Base-by-base conservation (phyloP, 2,888 invertebrate species). In the Lycaena phlaeas region DNA sequence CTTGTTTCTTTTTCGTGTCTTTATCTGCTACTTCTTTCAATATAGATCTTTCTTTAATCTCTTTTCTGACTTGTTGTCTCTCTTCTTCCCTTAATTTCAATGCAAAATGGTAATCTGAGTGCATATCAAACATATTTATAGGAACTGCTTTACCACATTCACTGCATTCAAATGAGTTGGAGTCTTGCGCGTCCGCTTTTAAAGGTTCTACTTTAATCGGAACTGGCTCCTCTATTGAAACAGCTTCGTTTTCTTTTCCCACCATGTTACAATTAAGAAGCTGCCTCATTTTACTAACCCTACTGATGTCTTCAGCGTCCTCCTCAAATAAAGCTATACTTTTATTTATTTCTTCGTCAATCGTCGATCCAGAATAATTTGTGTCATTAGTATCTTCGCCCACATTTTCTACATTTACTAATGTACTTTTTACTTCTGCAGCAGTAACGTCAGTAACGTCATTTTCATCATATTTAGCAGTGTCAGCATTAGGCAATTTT, bases 101-200 rank as follows among this genome's bases (percentile, higher is more conserved):
- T 0, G 94, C 93, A 39, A 90, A 74, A 66, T 94, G 94, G 56
- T 87, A 91, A 64, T 93, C 95, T 9, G 87, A 69, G 68, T 96
- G 96, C 43, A 87, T 88, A 22, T 86, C 86, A 42, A 90, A 65
- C 44, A 88, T 86, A 60, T 87, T 77, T 2, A 75, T 51, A 14
- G 79, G 59, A 56, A 95, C 71, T 29, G 66, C 60, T 59, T 87
- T 87, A 3, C 85, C 82, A 69, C 95, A 95, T 57, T 90, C 87
- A 2, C 85, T 62, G 66, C 95, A 95, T 34, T 56, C 48, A 36
- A 69, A 60, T 7, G 48, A 59, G 34, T 68, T 65, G 14, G n/a
- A n/a, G n/a, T 48, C 9, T 14, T 34, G 37, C 11, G 38, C 9
- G 17, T 10, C 14, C n/a, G 18, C 11, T 31, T 48, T 49, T 40